These are phyloP conservation scores for Morphnarchus princeps DNA, from an alignment of 2,113 vertebrate genomes.

Conservation along the genomic window DNA sequence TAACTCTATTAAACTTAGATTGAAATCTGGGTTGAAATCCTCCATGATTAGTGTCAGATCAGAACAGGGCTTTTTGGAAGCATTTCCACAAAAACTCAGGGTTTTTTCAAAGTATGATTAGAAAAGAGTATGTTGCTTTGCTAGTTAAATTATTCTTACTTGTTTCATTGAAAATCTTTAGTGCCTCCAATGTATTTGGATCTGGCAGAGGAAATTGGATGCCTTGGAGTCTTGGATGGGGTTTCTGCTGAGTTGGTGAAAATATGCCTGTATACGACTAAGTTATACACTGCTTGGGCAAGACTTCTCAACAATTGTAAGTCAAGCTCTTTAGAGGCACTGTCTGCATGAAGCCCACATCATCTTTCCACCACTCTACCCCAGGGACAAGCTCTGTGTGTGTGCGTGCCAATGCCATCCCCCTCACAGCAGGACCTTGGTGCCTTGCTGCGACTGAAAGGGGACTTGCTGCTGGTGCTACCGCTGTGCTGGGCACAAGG, in stretches of 20 bases:
- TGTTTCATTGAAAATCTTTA: neutral
- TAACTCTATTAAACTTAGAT: neutral
- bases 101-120: neutral
- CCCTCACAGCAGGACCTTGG: fast-evolving
- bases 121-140: neutral
- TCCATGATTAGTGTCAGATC: neutral
- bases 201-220: neutral
- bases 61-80: neutral
- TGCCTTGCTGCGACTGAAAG: neutral
- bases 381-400: neutral
- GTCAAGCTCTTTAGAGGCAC: neutral
- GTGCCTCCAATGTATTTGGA: neutral
- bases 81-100: neutral
- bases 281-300: neutral
- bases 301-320: neutral
- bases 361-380: neutral
- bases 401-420: fast-evolving
- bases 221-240: neutral
- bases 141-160: neutral
- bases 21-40: neutral
- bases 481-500: neutral
- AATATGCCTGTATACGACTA: neutral
- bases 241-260: neutral
- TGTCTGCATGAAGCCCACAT: neutral
- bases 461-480: neutral